These are phyloP conservation scores for Chrysolina oricalcia DNA, from an alignment of 2,888 invertebrate genomes.

Conservation along the genomic window DNA sequence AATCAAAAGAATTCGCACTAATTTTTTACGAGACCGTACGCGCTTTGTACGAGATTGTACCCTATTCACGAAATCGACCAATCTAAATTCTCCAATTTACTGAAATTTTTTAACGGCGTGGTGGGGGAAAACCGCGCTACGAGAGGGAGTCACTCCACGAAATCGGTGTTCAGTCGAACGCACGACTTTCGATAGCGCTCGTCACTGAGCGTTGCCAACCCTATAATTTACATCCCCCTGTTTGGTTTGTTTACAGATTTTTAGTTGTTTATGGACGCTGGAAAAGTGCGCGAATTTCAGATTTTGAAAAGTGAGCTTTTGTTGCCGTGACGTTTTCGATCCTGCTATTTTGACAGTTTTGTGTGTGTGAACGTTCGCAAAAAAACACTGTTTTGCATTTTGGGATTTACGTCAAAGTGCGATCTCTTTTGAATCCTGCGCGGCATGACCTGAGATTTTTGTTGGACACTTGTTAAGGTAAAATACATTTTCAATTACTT, in stretches of 20 bases:
- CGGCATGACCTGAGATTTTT: background rate
- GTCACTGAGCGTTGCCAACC: slow-evolving; percentile 44
- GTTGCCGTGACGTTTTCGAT: slow-evolving; percentile 30
- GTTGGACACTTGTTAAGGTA: slow-evolving; percentile 27
- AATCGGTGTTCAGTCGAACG: slow-evolving; percentile 51
- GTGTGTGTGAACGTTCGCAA: slow-evolving; percentile 22
- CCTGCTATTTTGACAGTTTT: slow-evolving; percentile 17
- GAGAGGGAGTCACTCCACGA: slow-evolving; percentile 52
- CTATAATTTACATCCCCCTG: slow-evolving; percentile 44
- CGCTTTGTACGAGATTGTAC: slow-evolving; percentile 54
- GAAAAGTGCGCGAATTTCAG: slow-evolving; percentile 30
- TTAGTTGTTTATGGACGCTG: slow-evolving; percentile 17
- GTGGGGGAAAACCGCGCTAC: slow-evolving; percentile 48
- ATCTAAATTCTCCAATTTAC: slow-evolving; percentile 60
- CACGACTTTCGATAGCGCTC: slow-evolving; percentile 48
- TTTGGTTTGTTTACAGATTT: slow-evolving; percentile 47
- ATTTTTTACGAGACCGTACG: slow-evolving; percentile 40
- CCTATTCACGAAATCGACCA: slow-evolving; percentile 57
- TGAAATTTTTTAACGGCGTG: slow-evolving; percentile 56
- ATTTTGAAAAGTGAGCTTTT: slow-evolving; percentile 17
- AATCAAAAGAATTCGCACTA: slow-evolving; percentile 41
- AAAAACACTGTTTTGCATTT: background rate
- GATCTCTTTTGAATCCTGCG: background rate
- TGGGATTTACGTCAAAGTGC: slow-evolving; percentile 21
- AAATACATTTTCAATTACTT: background rate